Conservation (phyloP, 2,113 vertebrate species). For the Pristiophorus japonicus region DNA sequence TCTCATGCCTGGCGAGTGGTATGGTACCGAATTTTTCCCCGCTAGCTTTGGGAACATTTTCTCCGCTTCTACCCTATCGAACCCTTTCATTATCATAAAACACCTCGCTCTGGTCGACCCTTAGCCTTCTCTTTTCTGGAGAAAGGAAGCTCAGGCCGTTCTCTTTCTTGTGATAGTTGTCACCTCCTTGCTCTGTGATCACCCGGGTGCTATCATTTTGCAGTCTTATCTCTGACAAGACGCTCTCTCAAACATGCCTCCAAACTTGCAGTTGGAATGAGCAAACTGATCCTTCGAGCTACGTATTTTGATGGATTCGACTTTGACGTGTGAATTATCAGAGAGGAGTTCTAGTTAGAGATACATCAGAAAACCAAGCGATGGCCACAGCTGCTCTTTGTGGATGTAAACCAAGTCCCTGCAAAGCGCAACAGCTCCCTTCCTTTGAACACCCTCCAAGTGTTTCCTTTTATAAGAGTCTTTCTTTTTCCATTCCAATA, state of each 20-base stretch:
- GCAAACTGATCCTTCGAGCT: neutral
- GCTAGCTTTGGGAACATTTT: neutral
- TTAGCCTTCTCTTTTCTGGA: neutral
- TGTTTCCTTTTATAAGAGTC: neutral
- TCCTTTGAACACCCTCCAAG: neutral
- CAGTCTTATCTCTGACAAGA: neutral
- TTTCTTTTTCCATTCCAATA: neutral
- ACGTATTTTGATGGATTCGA: neutral
- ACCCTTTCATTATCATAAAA: neutral
- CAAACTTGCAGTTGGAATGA: neutral
- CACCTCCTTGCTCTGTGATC: neutral
- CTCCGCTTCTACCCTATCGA: neutral
- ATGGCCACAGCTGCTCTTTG: neutral
- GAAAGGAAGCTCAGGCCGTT: neutral
- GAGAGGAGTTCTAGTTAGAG: too few relatives aligned
- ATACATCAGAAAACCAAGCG: neutral
- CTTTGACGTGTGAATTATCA: neutral
- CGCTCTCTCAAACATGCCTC: neutral
- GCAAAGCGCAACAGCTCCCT: neutral
- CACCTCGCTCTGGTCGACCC: neutral
- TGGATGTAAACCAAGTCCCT: slow-evolving; percentile 17
- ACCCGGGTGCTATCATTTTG: neutral
- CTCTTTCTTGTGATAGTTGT: neutral
- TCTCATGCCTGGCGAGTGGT: too few relatives aligned
- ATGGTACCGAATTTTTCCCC: too few relatives aligned